A percentile compares a stretch with the other conserved stretches of the same genome.
phyloP scores from a whole-genome alignment of 2,888 invertebrate species.

The Nymphalis urticae region DNA sequence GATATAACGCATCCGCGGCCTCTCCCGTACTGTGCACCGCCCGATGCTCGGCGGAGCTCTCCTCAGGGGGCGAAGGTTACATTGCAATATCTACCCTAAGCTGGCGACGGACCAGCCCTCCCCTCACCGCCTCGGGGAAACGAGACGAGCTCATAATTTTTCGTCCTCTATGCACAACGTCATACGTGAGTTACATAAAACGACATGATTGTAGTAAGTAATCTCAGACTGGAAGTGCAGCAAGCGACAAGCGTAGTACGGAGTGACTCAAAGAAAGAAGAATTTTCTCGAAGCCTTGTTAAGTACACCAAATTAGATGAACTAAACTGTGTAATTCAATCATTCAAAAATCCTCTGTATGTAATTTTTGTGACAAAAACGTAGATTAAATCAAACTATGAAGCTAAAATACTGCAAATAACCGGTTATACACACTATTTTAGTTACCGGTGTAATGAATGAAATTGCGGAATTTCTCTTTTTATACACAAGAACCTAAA shows the following conservation, averaged over 20 bases:
- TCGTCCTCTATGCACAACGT: too few species aligned
- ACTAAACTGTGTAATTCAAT: not conserved
- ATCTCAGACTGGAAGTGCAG: too few species aligned
- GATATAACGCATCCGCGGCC: too few species aligned
- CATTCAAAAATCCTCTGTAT: not conserved
- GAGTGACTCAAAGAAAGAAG: not conserved
- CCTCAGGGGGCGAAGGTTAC: too few species aligned
- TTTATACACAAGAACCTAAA: not conserved
- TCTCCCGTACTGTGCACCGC: too few species aligned
- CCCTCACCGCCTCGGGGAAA: not conserved
- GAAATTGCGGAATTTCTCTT: not conserved
- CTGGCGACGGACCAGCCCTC: not conserved
- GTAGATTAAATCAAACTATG: not conserved
- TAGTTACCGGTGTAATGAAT: not conserved
- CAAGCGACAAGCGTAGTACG: too few species aligned
- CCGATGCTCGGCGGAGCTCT: too few species aligned
- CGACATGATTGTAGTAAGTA: too few species aligned
- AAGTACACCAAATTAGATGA: too few species aligned
- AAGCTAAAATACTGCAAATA: not conserved
- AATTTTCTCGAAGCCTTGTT: not conserved
- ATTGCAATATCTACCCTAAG: not conserved
- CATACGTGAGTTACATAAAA: too few species aligned
- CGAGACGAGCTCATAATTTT: not conserved
- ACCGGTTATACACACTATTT: not conserved
- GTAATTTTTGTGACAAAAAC: not conserved